These are phyloP conservation scores for Sinocyclocheilus anshuiensis DNA, from an alignment of 2,113 vertebrate species.

Conservation along the genomic window DNA sequence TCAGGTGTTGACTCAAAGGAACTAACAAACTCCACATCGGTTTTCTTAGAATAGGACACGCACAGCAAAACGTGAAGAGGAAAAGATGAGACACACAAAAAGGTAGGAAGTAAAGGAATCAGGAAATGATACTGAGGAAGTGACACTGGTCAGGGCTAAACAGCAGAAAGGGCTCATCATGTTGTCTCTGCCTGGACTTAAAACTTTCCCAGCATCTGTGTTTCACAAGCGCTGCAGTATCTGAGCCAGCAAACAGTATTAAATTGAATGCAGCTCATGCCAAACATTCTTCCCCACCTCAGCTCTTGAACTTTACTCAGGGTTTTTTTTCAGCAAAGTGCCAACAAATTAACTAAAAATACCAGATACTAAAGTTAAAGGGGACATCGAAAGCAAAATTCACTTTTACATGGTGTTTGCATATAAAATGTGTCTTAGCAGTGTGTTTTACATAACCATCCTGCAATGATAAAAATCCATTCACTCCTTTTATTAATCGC, in stretches of 20 bases:
- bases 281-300: constrained; percentile 58
- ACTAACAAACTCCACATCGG: neutral
- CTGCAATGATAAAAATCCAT: too few species aligned
- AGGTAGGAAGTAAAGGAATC: constrained; percentile 16
- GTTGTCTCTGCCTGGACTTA: neutral
- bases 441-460: too few species aligned
- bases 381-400: too few species aligned
- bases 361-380: neutral
- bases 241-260: constrained; percentile 71
- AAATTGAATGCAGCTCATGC: constrained; percentile 53
- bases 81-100: constrained; percentile 1
- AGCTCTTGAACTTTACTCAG: constrained; percentile 66
- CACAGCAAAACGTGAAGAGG: constrained; percentile 11
- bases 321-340: neutral
- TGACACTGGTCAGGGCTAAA: neutral
- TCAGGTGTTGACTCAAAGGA: neutral
- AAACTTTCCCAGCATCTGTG: constrained; percentile 42
- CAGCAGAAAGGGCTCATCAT: constrained; percentile 3
- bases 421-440: too few species aligned
- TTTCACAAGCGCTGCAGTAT: constrained; percentile 35
- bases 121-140: constrained; percentile 36
- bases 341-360: neutral
- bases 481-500: too few species aligned
- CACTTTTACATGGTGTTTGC: too few species aligned
- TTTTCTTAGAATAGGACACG: neutral